Evolutionary conservation across 1,140 invertebrate genomes (phyloP).

Genomic region (Zaprionus inermis): DNA sequence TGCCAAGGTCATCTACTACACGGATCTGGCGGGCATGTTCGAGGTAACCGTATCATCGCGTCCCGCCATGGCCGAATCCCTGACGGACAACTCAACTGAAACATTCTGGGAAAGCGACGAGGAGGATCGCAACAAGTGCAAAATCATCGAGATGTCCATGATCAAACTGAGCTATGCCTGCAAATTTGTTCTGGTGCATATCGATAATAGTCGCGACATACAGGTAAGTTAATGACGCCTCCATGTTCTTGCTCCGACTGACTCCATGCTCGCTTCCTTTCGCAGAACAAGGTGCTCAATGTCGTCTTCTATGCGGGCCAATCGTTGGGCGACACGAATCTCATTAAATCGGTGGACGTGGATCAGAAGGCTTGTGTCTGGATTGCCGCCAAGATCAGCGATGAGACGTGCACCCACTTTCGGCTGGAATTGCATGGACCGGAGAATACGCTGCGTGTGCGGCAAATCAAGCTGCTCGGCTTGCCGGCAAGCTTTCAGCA

Average conservation of each 20-base stretch:
- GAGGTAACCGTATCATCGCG: slow-evolving; percentile 93
- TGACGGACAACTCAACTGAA: slow-evolving; percentile 97
- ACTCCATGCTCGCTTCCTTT: neutral
- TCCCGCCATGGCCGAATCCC: slow-evolving; percentile 95
- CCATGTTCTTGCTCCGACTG: neutral
- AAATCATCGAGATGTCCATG: slow-evolving; percentile 88
- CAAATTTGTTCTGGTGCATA: slow-evolving; percentile 90
- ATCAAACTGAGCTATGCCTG: slow-evolving; percentile 83
- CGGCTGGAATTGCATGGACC: slow-evolving; percentile 95
- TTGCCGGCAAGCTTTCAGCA: slow-evolving; percentile 49
- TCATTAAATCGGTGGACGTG: slow-evolving; percentile 92
- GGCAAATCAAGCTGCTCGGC: slow-evolving; percentile 89
- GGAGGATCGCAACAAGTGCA: slow-evolving; percentile 96
- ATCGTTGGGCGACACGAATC: slow-evolving; percentile 91
- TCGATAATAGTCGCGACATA: slow-evolving; percentile 96
- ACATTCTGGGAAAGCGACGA: slow-evolving; percentile 99
- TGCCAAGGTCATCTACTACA: slow-evolving; percentile 67
- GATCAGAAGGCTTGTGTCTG: slow-evolving; percentile 92
- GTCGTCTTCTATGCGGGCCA: slow-evolving; percentile 92
- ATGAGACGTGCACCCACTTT: slow-evolving; percentile 84
- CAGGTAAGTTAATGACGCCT: slow-evolving; percentile 86
- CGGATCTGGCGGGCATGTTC: slow-evolving; percentile 78
- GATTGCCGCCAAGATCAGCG: slow-evolving; percentile 92
- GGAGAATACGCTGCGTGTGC: slow-evolving; percentile 94
- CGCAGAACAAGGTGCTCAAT: slow-evolving; percentile 94